Percentiles rank a stretch among this genome's conserved stretches.
Evolutionary conservation across 2,113 vertebrate species (phyloP).

Genomic region (Phaethon lepturus): DNA sequence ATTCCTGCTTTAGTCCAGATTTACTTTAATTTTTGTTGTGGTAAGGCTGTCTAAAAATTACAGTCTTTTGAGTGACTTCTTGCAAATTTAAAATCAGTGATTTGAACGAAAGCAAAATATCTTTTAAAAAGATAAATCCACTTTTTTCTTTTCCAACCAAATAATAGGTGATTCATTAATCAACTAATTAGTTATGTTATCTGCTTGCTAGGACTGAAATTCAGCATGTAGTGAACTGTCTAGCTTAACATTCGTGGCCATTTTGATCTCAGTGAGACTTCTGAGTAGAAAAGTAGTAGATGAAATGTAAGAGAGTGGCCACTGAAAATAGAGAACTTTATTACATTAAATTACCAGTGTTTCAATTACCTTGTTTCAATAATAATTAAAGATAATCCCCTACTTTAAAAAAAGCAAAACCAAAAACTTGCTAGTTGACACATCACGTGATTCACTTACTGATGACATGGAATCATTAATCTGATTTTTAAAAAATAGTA

Average conservation of each 20-base stretch:
- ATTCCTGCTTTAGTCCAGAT: neutral
- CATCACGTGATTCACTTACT: neutral
- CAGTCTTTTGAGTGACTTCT: neutral
- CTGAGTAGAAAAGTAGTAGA: neutral
- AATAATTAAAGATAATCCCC: neutral
- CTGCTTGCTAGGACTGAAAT: neutral
- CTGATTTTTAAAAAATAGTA: neutral
- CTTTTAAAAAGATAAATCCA: neutral
- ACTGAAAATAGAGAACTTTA: neutral
- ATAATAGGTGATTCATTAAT: neutral
- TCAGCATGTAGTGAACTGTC: neutral
- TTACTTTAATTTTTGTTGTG: neutral
- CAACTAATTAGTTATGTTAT: neutral
- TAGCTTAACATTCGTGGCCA: neutral
- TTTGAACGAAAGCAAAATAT: neutral
- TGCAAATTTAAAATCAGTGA: neutral
- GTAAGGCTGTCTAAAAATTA: neutral
- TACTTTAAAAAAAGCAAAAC: neutral
- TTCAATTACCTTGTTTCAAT: neutral
- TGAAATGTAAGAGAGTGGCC: neutral
- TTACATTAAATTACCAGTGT: neutral
- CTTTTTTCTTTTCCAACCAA: neutral
- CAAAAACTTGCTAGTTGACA: neutral
- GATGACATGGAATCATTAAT: neutral
- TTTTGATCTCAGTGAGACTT: neutral